Evolutionary conservation across 2,113 vertebrate species (phyloP).

Genomic region (Origma solitaria): DNA sequence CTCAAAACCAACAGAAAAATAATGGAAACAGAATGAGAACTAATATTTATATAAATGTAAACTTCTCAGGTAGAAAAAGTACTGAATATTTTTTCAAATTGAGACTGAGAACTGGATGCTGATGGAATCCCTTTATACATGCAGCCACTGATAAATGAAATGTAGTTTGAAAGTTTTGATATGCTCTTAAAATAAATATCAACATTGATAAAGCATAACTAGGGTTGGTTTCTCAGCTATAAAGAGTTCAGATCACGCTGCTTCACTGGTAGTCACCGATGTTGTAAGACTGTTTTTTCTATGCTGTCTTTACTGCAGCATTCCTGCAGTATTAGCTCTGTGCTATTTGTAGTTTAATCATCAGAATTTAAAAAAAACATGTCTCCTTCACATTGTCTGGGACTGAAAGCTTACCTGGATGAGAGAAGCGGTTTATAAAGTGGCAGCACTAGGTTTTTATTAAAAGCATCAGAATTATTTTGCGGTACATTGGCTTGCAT

Average conservation of each 20-base stretch:
- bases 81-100: background rate
- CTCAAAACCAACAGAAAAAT: background rate
- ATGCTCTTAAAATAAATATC: constrained; percentile 14
- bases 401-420: background rate
- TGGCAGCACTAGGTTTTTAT: background rate
- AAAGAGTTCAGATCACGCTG: background rate
- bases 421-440: background rate
- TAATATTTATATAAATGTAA: background rate
- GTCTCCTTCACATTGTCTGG: background rate
- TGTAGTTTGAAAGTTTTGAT: background rate
- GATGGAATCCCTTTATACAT: background rate
- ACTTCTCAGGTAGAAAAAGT: background rate
- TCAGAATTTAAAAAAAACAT: background rate
- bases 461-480: background rate
- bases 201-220: background rate
- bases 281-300: background rate
- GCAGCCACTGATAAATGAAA: background rate
- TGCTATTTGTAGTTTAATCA: constrained; percentile 18
- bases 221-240: background rate
- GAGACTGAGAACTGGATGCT: background rate
- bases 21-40: background rate
- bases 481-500: background rate
- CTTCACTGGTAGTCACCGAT: background rate
- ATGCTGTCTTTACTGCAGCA: background rate
- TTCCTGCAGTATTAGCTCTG: background rate